These are phyloP conservation scores for Temnothorax nylanderi DNA, from an alignment of 1,140 invertebrate genomes.

Conservation along the genomic window DNA sequence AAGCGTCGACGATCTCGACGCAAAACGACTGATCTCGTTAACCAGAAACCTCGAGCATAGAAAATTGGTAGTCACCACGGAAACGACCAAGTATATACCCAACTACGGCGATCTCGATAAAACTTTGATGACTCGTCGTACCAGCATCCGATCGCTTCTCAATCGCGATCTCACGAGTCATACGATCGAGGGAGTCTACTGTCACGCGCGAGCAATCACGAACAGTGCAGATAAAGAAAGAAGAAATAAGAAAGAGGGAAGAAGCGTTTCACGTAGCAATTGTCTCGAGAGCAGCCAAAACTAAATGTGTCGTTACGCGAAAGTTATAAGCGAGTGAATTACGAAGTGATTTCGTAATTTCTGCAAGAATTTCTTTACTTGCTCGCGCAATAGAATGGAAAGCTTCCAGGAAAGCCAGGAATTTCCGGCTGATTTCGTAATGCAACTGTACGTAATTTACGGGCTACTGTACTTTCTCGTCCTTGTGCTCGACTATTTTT, in stretches of 20 bases:
- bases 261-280: not conserved
- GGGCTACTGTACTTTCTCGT: constrained; percentile 66
- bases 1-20: constrained; percentile 41
- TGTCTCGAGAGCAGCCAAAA: constrained; percentile 14
- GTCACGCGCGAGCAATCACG: constrained; percentile 34
- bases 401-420: not conserved
- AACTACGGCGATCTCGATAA: constrained; percentile 56
- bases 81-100: constrained; percentile 56
- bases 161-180: constrained; percentile 38
- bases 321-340: constrained; percentile 35
- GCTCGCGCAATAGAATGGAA: constrained; percentile 46
- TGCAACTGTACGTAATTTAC: constrained; percentile 72
- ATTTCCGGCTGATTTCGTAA: constrained; percentile 63
- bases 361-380: constrained; percentile 54
- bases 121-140: constrained; percentile 60
- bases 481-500: constrained; percentile 76
- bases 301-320: constrained; percentile 9
- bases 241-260: not conserved
- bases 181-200: constrained; percentile 39
- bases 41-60: constrained; percentile 59
- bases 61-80: constrained; percentile 52
- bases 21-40: constrained; percentile 63
- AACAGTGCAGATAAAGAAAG: constrained; percentile 3
- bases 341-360: not conserved
- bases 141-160: constrained; percentile 34